Evolutionary conservation across 2,113 vertebrate genomes (phyloP), one percentile per base, ranked within the genome.

Genomic region (Calidris pugnax): DNA sequence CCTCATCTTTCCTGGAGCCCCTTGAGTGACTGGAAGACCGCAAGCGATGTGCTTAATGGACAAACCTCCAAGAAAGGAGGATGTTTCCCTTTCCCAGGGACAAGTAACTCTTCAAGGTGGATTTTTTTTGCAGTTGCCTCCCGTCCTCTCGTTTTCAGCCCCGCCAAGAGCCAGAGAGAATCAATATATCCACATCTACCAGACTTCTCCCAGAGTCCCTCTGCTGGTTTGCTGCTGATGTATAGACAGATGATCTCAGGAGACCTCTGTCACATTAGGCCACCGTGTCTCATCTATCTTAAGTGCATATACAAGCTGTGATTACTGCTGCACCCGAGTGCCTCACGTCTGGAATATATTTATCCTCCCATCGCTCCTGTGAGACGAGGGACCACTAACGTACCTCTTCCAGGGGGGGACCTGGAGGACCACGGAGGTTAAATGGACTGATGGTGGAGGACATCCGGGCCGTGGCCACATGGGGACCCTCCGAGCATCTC

Each of bases 161-260:
- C 39, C 6, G 24, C 91, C 74, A 47, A 87, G 77, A 94, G 66
- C 53, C 79, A 75, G 63, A n/a, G 51, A 90, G 64, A 93, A 96
- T 93, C 94, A 64, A 93, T 95, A 96, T 16, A 88, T 72, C 88
- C 95, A 92, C 78, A 87, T 68, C 90, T 5, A 89, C 84, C 73
- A 3, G 84, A 35, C 80, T 93, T 92, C 84, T 97, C 92, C 89
- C 92, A 53, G 86, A 93, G 92, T 33, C 95, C 90, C 92, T 88
- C 9, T 3, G 68, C 95, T 94, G 96, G 64, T 96, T 95, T 93
- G 88, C 92, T 92, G 94, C 89, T 96, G 94, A 95, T 93, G 94
- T 94, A 96, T 89, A 93, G 96, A 94, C 94, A 96, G 96, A 93
- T 68, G 86, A 92, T 96, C 97, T 94, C 96, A 50, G 16, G 97